Conservation (phyloP, 2,888 invertebrate genomes). For the Ommatoiulus sabulosus region DNA sequence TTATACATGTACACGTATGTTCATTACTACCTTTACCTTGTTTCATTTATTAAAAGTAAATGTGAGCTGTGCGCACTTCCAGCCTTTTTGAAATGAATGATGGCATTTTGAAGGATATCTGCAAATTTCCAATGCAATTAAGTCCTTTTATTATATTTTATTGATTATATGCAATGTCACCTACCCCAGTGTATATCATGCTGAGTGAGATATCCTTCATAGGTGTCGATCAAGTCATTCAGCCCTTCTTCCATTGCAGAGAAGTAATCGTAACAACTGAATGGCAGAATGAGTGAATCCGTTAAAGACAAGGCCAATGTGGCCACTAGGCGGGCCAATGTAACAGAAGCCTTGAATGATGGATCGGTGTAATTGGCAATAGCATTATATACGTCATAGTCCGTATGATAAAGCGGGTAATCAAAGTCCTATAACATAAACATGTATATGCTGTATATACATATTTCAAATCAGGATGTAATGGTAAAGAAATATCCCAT, state of each 20-base stretch:
- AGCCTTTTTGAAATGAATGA: conserved; percentile 50
- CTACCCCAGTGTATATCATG: conserved; percentile 59
- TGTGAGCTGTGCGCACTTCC: conserved; percentile 26
- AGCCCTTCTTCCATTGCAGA: conserved; percentile 58
- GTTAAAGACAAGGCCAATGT: conserved; percentile 60
- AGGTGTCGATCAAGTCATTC: conserved; percentile 58
- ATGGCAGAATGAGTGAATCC: conserved; percentile 60
- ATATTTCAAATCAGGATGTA: neutral
- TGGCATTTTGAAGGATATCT: conserved; percentile 54
- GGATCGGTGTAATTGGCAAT: conserved; percentile 65
- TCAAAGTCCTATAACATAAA: conserved; percentile 58
- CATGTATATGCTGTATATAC: neutral
- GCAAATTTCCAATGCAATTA: neutral
- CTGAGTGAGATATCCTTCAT: conserved; percentile 55
- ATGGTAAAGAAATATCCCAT: neutral
- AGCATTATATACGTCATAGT: conserved; percentile 66
- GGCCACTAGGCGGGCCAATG: conserved; percentile 61
- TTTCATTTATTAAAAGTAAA: conserved; percentile 27
- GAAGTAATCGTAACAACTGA: conserved; percentile 58
- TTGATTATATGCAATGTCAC: neutral
- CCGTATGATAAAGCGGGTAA: conserved; percentile 66
- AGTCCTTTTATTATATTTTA: neutral
- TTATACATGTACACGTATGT: neutral
- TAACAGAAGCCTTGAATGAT: conserved; percentile 64
- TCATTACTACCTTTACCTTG: conserved; percentile 47